phyloP scores from a whole-genome alignment of 2,888 invertebrate genomes.

The Apamea crenata region DNA sequence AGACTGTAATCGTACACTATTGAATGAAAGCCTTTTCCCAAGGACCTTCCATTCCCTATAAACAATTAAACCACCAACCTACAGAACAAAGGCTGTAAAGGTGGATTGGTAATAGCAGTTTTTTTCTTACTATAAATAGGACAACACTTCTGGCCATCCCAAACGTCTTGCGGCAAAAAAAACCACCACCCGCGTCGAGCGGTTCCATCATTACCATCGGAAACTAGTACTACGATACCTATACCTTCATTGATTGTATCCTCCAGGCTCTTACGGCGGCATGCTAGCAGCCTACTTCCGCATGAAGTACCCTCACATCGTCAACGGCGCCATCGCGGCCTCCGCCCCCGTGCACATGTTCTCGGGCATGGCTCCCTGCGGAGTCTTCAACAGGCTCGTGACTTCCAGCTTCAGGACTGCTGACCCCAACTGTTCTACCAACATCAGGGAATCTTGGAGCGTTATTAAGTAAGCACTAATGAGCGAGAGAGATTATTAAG shows the following conservation, averaged over 20 bases:
- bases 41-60: background rate
- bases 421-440: conserved; percentile 91
- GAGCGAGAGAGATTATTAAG: background rate
- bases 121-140: background rate
- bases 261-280: conserved; percentile 98
- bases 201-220: background rate
- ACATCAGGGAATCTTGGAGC: conserved; percentile 95
- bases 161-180: background rate
- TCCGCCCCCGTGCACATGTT: conserved; percentile 98
- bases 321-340: conserved; percentile 96
- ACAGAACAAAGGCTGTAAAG: background rate
- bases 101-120: background rate
- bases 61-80: background rate
- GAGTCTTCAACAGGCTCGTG: conserved; percentile 93
- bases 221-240: background rate
- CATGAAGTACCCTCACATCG: conserved; percentile 97
- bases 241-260: background rate
- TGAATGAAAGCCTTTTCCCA: too few relatives aligned
- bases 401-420: conserved; percentile 93
- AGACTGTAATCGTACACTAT: background rate
- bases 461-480: conserved; percentile 91
- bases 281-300: conserved; percentile 99
- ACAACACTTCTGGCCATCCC: background rate
- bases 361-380: conserved; percentile 94
- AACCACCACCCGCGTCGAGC: too few relatives aligned